Evolutionary conservation across 1,140 invertebrate genomes (phyloP).

Genomic region (Amyelois transitella): DNA sequence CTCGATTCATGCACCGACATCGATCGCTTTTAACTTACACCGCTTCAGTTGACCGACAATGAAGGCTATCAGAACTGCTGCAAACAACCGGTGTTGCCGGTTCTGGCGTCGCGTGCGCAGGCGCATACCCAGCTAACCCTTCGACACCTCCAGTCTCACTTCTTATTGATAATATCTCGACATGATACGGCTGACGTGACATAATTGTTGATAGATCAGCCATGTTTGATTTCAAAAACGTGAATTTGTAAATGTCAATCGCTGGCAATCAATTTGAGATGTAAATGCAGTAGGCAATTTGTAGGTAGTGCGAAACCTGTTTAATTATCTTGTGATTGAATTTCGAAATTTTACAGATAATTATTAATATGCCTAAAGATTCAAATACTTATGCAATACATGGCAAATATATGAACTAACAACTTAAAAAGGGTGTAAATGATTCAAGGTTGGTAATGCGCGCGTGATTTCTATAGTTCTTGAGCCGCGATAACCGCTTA

Average conservation of each 20-base stretch:
- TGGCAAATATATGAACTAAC: no score
- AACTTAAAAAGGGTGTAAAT: no score
- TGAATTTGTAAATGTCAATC: background rate
- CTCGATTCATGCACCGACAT: no score
- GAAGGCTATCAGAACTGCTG: conserved; percentile 33
- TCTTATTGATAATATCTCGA: background rate
- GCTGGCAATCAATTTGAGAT: background rate
- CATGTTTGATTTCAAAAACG: background rate
- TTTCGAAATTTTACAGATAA: background rate
- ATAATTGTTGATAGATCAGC: background rate
- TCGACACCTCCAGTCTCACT: conserved; percentile 11
- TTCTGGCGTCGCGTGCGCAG: conserved; percentile 28
- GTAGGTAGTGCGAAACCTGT: background rate
- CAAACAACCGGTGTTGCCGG: conserved; percentile 26
- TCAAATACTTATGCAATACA: no score
- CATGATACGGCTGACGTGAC: background rate
- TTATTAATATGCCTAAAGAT: background rate
- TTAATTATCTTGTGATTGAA: background rate
- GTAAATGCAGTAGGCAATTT: background rate
- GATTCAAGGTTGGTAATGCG: no score
- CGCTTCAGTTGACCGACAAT: conserved; percentile 21
- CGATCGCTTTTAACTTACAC: conserved; percentile 12
- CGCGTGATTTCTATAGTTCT: no score
- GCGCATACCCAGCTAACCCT: conserved; percentile 13
- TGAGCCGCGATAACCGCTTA: no score